These are phyloP conservation scores for Theristicus caerulescens DNA, from an alignment of 2,113 vertebrate genomes.

Conservation along the genomic window DNA sequence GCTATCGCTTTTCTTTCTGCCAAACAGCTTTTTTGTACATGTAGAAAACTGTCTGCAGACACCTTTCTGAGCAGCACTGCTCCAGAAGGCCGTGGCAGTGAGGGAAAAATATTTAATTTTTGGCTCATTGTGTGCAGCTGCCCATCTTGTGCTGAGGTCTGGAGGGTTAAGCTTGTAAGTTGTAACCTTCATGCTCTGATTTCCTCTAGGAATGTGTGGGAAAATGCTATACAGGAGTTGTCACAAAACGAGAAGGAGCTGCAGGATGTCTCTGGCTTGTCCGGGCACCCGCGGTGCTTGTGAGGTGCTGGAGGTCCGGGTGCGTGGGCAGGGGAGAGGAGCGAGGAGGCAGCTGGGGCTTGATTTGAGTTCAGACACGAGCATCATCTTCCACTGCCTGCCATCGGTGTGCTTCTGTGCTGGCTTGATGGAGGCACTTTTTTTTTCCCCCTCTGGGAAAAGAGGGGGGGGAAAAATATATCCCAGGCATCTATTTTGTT, in stretches of 20 bases:
- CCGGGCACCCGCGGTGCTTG: accelerated
- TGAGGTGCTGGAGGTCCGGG: not conserved
- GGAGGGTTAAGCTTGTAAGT: not conserved
- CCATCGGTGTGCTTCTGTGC: accelerated
- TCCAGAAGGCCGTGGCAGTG: not conserved
- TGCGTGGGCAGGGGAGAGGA: not conserved
- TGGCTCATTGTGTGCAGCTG: not conserved
- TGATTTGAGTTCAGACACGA: accelerated
- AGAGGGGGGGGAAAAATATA: not conserved
- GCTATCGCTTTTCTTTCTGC: not conserved
- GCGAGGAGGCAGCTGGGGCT: not conserved
- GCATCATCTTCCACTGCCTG: not conserved
- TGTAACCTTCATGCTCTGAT: not conserved
- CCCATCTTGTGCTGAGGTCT: not conserved
- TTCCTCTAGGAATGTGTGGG: not conserved
- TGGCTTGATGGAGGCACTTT: not conserved
- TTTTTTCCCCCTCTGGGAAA: not conserved
- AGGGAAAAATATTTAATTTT: not conserved
- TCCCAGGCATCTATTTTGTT: not conserved
- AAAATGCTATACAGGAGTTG: not conserved
- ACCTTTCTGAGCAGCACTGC: not conserved
- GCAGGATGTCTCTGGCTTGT: not conserved
- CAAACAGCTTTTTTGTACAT: not conserved
- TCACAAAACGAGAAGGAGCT: not conserved
- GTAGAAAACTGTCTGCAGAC: not conserved